Evolutionary conservation across 1,140 invertebrate genomes (phyloP).

Genomic region (Pogonognathellus flavescens): DNA sequence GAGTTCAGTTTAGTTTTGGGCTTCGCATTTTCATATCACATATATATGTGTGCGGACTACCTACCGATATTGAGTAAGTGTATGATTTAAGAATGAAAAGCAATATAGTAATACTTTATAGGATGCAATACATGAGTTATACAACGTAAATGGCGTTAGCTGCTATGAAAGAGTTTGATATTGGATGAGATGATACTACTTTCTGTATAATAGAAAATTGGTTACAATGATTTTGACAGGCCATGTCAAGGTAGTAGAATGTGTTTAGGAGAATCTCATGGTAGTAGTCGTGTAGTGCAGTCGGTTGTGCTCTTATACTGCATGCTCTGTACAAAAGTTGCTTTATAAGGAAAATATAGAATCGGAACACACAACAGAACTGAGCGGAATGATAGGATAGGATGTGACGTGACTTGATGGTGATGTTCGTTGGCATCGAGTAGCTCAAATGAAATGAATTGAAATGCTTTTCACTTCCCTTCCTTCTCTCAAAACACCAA

Average conservation of each 20-base stretch:
- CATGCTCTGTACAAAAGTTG: constrained; percentile 2
- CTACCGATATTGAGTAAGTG: background rate
- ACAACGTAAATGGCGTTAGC: background rate
- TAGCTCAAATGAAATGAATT: constrained; percentile 43
- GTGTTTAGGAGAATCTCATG: background rate
- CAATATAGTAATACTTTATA: background rate
- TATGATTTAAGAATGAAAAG: background rate
- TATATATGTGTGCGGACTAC: background rate
- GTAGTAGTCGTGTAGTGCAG: no score
- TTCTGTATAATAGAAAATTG: constrained; percentile 28
- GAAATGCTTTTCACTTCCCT: constrained; percentile 28
- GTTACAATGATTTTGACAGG: constrained; percentile 41
- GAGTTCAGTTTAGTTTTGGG: constrained; percentile 19
- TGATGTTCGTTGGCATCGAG: constrained; percentile 44
- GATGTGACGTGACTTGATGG: constrained; percentile 45
- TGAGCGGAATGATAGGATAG: constrained; percentile 25
- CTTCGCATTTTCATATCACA: background rate
- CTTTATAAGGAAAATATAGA: constrained; percentile 14
- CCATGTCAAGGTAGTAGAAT: constrained; percentile 9
- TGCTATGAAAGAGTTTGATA: constrained; percentile 27
- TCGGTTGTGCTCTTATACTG: no score
- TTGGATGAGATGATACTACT: background rate
- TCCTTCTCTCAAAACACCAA: background rate
- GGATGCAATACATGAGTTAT: constrained; percentile 35
- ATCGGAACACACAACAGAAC: constrained; percentile 8